Evolutionary conservation across 2,888 invertebrate genomes (phyloP).

Genomic region (Pyrrhosoma nymphula): DNA sequence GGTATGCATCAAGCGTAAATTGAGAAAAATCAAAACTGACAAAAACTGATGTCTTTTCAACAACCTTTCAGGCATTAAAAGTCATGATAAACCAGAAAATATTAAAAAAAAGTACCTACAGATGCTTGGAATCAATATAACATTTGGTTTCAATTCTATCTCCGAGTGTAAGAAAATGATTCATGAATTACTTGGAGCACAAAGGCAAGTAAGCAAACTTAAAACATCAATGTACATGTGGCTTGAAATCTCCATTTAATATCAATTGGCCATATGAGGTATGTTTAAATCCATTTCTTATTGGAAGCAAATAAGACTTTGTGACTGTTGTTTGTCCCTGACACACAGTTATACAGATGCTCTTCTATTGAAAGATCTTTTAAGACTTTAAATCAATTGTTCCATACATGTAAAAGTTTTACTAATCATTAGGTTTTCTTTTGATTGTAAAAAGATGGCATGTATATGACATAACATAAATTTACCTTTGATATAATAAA

Average conservation of each 20-base stretch:
- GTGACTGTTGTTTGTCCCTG: conserved; percentile 43
- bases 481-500: conserved; percentile 63
- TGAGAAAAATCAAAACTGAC: not conserved
- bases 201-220: not conserved
- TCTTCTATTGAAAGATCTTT: conserved; percentile 50
- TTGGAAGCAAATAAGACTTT: conserved; percentile 54
- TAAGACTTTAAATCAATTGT: conserved; percentile 62
- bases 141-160: not conserved
- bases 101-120: not conserved
- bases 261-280: conserved; percentile 48
- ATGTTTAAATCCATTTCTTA: conserved; percentile 28
- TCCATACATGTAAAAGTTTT: conserved; percentile 53
- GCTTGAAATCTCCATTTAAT: conserved; percentile 1
- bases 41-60: not conserved
- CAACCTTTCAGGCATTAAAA: not conserved
- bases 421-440: conserved; percentile 58
- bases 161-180: not conserved
- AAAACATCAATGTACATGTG: not conserved
- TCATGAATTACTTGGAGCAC: not conserved
- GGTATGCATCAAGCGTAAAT: not conserved
- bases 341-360: conserved; percentile 55
- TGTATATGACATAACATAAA: conserved; percentile 64
- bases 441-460: conserved; percentile 65
- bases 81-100: not conserved
- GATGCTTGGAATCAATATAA: not conserved